Percentiles rank a stretch among this genome's conserved stretches.
These are phyloP conservation scores for Halichoerus grypus DNA, from an alignment of 2,113 vertebrate species.

Conservation along the genomic window DNA sequence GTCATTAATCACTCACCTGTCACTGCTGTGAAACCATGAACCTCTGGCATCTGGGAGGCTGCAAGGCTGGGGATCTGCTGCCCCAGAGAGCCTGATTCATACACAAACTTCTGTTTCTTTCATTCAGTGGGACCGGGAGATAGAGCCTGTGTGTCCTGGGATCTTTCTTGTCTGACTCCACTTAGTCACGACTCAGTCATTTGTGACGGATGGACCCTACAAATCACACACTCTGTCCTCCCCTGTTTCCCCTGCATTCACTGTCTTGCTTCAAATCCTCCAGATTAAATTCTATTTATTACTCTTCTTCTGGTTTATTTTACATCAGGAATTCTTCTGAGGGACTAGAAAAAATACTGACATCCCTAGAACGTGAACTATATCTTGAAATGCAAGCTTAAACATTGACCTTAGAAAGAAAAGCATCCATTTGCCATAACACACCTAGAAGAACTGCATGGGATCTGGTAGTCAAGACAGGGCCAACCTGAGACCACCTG, in stretches of 20 bases:
- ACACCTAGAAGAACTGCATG: not conserved
- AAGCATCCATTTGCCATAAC: accelerated
- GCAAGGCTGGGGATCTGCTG: not conserved
- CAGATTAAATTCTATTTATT: not conserved
- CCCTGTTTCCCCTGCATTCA: not conserved
- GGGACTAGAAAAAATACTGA: not conserved
- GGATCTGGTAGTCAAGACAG: not conserved
- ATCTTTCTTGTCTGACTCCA: not conserved
- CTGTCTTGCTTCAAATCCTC: no score
- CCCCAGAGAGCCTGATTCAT: not conserved
- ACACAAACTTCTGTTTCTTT: not conserved
- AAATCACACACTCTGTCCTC: not conserved
- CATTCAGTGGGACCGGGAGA: not conserved
- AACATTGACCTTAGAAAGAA: not conserved
- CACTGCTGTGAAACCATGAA: accelerated
- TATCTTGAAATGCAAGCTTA: not conserved
- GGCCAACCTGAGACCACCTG: not conserved
- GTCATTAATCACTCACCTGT: not conserved
- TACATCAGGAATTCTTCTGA: not conserved
- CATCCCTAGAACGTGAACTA: not conserved
- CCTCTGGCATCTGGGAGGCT: not conserved
- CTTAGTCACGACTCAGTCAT: not conserved
- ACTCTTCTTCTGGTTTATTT: not conserved
- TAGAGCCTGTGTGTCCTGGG: accelerated
- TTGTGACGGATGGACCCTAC: no score